Evolutionary conservation across 1,140 invertebrate species (phyloP).

Genomic region (Rhysida immarginata): DNA sequence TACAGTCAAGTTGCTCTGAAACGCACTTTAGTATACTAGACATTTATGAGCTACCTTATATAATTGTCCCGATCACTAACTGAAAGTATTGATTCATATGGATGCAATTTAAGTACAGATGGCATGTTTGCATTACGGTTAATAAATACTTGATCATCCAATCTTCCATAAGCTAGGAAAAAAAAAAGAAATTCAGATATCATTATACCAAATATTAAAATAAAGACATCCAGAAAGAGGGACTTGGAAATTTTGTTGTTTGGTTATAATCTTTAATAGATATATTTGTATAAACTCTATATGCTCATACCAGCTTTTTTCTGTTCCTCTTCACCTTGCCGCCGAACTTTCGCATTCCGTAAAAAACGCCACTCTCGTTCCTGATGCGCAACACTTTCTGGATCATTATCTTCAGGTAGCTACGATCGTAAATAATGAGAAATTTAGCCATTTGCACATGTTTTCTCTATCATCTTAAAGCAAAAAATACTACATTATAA

Average conservation of each 20-base stretch:
- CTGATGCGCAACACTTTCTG: constrained; percentile 47
- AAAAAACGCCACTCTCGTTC: constrained; percentile 49
- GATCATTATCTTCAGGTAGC: constrained; percentile 33
- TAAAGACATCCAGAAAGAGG: too few relatives aligned
- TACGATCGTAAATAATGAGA: too few relatives aligned
- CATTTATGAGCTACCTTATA: too few relatives aligned
- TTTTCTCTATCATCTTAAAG: too few relatives aligned
- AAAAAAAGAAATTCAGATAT: constrained; percentile 3
- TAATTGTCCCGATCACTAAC: constrained; percentile 72
- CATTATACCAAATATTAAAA: neutral
- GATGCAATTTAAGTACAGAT: constrained; percentile 64
- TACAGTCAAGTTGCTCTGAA: too few relatives aligned
- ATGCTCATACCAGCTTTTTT: constrained; percentile 30
- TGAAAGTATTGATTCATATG: constrained; percentile 72
- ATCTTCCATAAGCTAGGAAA: constrained; percentile 32
- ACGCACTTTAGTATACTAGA: too few relatives aligned
- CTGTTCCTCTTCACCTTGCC: constrained; percentile 46
- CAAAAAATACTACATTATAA: too few relatives aligned
- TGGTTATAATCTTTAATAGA: too few relatives aligned
- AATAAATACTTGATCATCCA: constrained; percentile 71
- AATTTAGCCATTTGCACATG: too few relatives aligned
- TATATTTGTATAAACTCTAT: too few relatives aligned
- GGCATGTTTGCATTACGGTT: constrained; percentile 60
- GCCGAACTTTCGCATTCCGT: constrained; percentile 44
- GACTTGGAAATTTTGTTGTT: too few relatives aligned